Percentiles rank a stretch among this genome's conserved stretches.
Conservation (phyloP, 2,888 invertebrate species). For the Dichetophora obliterata region DNA sequence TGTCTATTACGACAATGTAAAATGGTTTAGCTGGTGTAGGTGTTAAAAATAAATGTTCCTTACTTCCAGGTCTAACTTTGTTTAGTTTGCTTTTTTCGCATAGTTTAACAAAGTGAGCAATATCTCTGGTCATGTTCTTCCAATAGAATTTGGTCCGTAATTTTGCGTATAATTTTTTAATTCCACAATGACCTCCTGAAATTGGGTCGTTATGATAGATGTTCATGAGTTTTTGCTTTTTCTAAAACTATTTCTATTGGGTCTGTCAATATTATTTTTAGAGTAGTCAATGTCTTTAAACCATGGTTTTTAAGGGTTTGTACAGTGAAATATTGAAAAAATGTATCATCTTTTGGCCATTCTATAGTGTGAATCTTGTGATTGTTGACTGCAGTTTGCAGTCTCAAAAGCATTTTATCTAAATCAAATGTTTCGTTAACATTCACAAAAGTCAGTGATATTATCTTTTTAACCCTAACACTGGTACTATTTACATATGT, state of each 20-base stretch:
- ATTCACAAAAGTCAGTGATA: too few relatives aligned
- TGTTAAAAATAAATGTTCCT: too few relatives aligned
- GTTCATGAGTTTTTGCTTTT: background rate
- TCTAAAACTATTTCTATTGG: conserved; percentile 23
- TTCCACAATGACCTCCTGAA: conserved; percentile 31
- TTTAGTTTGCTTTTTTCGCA: conserved; percentile 41
- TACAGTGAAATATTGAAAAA: conserved; percentile 18
- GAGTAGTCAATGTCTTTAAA: conserved; percentile 20
- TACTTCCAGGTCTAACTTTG: conserved; percentile 38
- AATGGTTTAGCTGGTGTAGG: conserved; percentile 42
- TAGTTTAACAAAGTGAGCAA: conserved; percentile 37
- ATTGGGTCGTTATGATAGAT: conserved; percentile 15
- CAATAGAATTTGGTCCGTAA: conserved; percentile 42
- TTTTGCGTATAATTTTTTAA: conserved; percentile 35
- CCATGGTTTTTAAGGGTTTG: conserved; percentile 27
- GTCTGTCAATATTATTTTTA: conserved; percentile 31
- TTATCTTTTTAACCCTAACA: too few relatives aligned
- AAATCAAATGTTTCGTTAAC: too few relatives aligned
- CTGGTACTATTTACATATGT: too few relatives aligned
- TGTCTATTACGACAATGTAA: conserved; percentile 45
- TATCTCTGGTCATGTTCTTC: too few relatives aligned
- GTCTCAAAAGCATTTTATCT: conserved; percentile 40
- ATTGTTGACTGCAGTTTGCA: conserved; percentile 30
- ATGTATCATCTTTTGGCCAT: conserved; percentile 25
- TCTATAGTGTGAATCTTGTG: conserved; percentile 17